Percentiles rank a stretch among this genome's conserved stretches.
These are phyloP conservation scores for Melikaiella ostensackeni DNA, from an alignment of 2,888 invertebrate species.

Conservation along the genomic window DNA sequence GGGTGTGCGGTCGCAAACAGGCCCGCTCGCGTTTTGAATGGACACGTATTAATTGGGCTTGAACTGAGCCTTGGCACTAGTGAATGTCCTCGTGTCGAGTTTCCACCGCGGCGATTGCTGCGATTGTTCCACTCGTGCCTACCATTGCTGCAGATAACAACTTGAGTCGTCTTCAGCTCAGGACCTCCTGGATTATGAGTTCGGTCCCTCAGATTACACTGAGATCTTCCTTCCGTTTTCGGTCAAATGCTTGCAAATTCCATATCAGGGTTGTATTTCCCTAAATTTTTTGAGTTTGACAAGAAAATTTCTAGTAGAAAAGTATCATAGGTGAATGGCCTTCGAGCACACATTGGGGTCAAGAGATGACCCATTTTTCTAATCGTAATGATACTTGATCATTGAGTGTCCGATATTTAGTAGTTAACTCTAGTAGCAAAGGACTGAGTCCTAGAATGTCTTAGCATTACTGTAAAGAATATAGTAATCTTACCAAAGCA, in stretches of 20 bases:
- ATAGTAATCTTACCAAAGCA: too few relatives aligned
- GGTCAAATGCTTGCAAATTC: neutral
- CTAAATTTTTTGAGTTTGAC: too few relatives aligned
- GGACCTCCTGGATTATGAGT: constrained; percentile 45
- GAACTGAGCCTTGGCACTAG: constrained; percentile 72
- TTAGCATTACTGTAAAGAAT: too few relatives aligned
- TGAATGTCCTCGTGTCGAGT: constrained; percentile 75
- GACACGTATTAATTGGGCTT: constrained; percentile 76
- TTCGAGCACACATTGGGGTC: too few relatives aligned
- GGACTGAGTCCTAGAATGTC: too few relatives aligned
- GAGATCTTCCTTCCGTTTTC: constrained; percentile 7
- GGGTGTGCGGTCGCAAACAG: constrained; percentile 54
- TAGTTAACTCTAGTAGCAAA: too few relatives aligned
- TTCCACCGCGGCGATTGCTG: constrained; percentile 72
- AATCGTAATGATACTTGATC: neutral
- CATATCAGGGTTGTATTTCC: neutral
- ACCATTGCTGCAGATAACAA: constrained; percentile 30
- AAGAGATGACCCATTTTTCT: neutral
- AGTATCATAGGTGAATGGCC: too few relatives aligned
- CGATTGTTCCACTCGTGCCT: constrained; percentile 53
- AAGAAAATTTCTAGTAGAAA: too few relatives aligned
- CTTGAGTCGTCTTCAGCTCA: constrained; percentile 41
- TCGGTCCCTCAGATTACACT: constrained; percentile 25
- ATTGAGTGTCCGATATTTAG: too few relatives aligned
- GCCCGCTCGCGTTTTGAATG: constrained; percentile 66